phyloP scores from a whole-genome alignment of 2,888 invertebrate species.

The Noctua janthina region DNA sequence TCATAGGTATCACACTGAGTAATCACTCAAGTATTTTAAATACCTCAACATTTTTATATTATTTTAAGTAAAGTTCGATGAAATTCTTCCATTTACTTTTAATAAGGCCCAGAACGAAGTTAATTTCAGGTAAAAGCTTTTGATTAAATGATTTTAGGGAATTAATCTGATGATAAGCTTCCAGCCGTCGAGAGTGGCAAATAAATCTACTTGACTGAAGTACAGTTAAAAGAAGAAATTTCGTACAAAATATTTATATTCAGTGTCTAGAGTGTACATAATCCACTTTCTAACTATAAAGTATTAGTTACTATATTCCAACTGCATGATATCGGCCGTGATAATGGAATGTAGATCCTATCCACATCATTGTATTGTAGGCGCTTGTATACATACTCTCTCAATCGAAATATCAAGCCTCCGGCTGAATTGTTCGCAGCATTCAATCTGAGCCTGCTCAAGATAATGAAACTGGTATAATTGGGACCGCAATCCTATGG shows the following conservation, averaged over 20 bases:
- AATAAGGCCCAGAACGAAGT: not conserved
- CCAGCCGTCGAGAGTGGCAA: not conserved
- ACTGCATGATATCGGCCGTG: not conserved
- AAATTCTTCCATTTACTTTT: not conserved
- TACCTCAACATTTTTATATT: not conserved
- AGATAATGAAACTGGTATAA: conserved; percentile 75
- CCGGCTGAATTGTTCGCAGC: conserved; percentile 61
- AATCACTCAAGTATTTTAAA: not conserved
- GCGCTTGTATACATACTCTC: not conserved
- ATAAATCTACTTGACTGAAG: not conserved
- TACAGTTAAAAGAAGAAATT: too few species aligned
- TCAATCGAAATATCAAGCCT: conserved; percentile 32
- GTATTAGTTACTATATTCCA: not conserved
- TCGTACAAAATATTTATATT: not conserved
- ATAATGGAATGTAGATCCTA: conserved; percentile 24
- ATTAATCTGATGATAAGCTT: conserved; percentile 11
- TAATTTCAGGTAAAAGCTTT: conserved; percentile 13
- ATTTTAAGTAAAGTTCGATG: not conserved
- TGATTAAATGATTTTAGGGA: conserved; percentile 2
- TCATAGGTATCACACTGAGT: not conserved
- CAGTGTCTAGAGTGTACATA: not conserved
- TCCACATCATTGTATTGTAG: conserved; percentile 15
- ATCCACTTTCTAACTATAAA: not conserved
- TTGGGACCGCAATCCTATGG: conserved; percentile 69
- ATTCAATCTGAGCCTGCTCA: conserved; percentile 67